Base-by-base conservation (phyloP, 2,888 invertebrate genomes). In the Digitonthophagus gazella region DNA sequence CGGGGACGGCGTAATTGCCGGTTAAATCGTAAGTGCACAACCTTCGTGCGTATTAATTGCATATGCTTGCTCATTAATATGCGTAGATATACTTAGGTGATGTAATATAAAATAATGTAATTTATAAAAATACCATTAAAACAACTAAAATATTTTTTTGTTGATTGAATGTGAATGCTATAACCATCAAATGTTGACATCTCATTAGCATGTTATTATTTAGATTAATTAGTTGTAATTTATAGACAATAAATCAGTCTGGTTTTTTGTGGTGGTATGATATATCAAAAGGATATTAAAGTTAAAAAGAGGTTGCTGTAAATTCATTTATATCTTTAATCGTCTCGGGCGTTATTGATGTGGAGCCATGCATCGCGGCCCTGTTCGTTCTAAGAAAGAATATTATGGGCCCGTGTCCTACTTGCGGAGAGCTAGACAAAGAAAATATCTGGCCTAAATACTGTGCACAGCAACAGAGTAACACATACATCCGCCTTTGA, bases 11-110 rank as follows among this genome's bases (percentile, higher is more conserved):
- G 58, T 66, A 66, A 66, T 66, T 66, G 20, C 58, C 19, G 11
- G 67, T 28, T 61, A 67, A 67, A 61, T 58, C 15, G 19, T 57
- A 66, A 57, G 55, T 66, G 15, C 66, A 56, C 57, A 67, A 61
- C 67, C 67, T 67, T 67, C 67, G 28, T 22, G 57, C 15, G 44
- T 44, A 67, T 28, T 67, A 58, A 61, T 61, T 61, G 44, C n/a
- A n/a, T n/a, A n/a, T n/a, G n/a, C n/a, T n/a, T n/a, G n/a, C n/a
- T n/a, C n/a, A n/a, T n/a, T n/a, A n/a, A n/a, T n/a, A n/a, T n/a
- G n/a, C n/a, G n/a, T n/a, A n/a, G n/a, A n/a, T n/a, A n/a, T n/a
- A n/a, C n/a, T n/a, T n/a, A n/a, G n/a, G n/a, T n/a, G n/a, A n/a
- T n/a, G n/a, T n/a, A n/a, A n/a, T n/a, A n/a, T n/a, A n/a, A n/a